Conservation (phyloP, 2,113 vertebrate species). For the Laticauda colubrina region DNA sequence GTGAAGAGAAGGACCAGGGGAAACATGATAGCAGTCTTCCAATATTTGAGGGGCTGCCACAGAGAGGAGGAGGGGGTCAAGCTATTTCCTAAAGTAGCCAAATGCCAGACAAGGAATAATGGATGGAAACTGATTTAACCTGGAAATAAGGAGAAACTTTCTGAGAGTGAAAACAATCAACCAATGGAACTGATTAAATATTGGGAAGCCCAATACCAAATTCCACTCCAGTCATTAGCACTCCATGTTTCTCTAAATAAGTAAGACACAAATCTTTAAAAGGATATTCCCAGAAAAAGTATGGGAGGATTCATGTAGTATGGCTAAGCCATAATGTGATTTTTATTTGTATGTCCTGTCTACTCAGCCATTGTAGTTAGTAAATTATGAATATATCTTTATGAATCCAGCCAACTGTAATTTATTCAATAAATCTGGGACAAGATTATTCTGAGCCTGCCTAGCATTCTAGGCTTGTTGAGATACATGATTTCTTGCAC, state of each 20-base stretch:
- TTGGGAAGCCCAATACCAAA: not conserved
- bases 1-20: no score
- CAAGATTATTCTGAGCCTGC: not conserved
- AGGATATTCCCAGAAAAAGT: not conserved
- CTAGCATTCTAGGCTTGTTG: not conserved
- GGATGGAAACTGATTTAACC: no score
- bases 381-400: not conserved
- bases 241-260: not conserved
- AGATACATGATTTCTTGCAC: not conserved
- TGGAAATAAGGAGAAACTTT: no score
- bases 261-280: not conserved
- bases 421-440: not conserved
- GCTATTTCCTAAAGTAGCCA: no score
- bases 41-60: no score
- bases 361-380: not conserved
- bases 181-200: not conserved
- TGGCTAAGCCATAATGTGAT: not conserved
- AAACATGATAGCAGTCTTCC: no score
- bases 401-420: not conserved
- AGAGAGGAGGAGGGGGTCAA: no score
- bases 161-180: no score
- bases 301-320: not conserved
- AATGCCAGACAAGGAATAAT: no score
- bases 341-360: not conserved
- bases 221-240: not conserved